Conservation (phyloP, 2,888 invertebrate genomes). For the Chouioia cunea region DNA sequence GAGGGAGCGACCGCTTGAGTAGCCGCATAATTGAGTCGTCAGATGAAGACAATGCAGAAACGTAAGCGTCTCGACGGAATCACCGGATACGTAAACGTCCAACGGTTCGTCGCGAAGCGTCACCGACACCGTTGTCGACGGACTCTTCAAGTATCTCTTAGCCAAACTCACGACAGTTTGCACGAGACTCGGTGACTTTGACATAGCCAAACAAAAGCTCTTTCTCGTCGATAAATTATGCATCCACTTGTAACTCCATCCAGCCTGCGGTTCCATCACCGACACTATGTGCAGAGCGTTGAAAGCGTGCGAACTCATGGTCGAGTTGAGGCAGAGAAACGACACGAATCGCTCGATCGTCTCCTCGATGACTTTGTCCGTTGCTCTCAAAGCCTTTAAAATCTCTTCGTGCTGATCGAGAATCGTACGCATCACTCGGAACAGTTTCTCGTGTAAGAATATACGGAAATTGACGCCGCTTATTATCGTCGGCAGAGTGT, state of each 20-base stretch:
- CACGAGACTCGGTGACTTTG: slow-evolving; percentile 59
- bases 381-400: slow-evolving; percentile 56
- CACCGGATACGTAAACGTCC: slow-evolving; percentile 62
- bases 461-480: slow-evolving; percentile 65
- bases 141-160: slow-evolving; percentile 54
- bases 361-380: slow-evolving; percentile 61
- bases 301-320: slow-evolving; percentile 51
- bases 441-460: slow-evolving; percentile 62
- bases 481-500: slow-evolving; percentile 59
- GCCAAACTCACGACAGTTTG: slow-evolving; percentile 54
- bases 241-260: slow-evolving; percentile 63
- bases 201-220: slow-evolving; percentile 55
- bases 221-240: slow-evolving; percentile 58
- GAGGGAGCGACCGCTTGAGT: slow-evolving; percentile 56
- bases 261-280: slow-evolving; percentile 61
- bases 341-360: slow-evolving; percentile 61
- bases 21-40: slow-evolving; percentile 60
- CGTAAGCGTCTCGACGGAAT: slow-evolving; percentile 60
- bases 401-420: slow-evolving; percentile 61
- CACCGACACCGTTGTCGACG: slow-evolving; percentile 52
- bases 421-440: slow-evolving; percentile 59
- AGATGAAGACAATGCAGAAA: slow-evolving; percentile 62
- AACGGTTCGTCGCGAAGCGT: slow-evolving; percentile 59
- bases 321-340: slow-evolving; percentile 54
- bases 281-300: slow-evolving; percentile 60